Conservation (phyloP, 1,140 invertebrate species). For the Drosophila pseudoobscura region DNA sequence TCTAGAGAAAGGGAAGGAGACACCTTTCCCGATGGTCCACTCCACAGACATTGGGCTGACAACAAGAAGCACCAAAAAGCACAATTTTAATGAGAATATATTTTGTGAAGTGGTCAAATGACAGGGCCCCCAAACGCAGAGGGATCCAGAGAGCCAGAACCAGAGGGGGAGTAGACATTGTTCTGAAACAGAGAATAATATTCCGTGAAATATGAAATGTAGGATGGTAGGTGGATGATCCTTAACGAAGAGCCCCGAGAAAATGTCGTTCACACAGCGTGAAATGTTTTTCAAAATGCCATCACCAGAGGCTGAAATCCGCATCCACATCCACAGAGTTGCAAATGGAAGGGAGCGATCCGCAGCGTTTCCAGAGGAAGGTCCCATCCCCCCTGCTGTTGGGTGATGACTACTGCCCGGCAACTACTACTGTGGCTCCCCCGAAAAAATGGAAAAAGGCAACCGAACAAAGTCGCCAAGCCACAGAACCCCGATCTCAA, state of each 20-base stretch:
- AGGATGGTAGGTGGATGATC: conserved; percentile 49
- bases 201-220: conserved; percentile 80
- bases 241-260: conserved; percentile 55
- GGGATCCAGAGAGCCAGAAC: background rate
- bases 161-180: conserved; percentile 47
- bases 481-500: background rate
- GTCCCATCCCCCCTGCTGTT: conserved; percentile 67
- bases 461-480: conserved; percentile 5
- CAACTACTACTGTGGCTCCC: conserved; percentile 43
- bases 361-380: no score
- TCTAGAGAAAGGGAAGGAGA: conserved; percentile 23
- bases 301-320: conserved; percentile 26
- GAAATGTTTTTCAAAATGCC: conserved; percentile 60
- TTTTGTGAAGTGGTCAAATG: conserved; percentile 69
- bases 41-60: conserved; percentile 44
- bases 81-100: conserved; percentile 82
- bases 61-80: conserved; percentile 74
- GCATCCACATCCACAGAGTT: background rate
- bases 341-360: conserved; percentile 1
- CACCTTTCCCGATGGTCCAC: conserved; percentile 35
- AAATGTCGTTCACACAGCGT: conserved; percentile 82
- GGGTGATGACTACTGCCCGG: conserved; percentile 72
- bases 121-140: conserved; percentile 37
- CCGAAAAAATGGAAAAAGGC: conserved; percentile 11
- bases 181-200: conserved; percentile 68